These are phyloP conservation scores for Atrina japonica DNA, from an alignment of 2,888 invertebrate genomes.

Conservation along the genomic window DNA sequence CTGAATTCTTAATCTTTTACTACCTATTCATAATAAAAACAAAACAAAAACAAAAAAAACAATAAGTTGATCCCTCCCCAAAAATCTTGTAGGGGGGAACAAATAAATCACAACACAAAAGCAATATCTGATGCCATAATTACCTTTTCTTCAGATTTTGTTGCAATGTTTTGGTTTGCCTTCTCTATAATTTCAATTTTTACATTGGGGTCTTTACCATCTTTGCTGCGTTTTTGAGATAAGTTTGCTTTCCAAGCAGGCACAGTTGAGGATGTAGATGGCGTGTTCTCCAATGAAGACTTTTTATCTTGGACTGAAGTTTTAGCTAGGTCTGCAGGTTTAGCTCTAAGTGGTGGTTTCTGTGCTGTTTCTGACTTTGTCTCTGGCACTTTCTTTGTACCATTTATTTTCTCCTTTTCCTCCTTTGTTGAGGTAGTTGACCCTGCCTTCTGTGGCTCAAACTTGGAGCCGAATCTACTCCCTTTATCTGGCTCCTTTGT, in stretches of 20 bases:
- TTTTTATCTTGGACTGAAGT: conserved; percentile 23
- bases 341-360: conserved; percentile 21
- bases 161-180: conserved; percentile 34
- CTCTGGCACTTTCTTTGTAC: conserved; percentile 31
- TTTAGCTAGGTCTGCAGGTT: conserved; percentile 21
- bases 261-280: conserved; percentile 26
- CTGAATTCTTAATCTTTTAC: no score
- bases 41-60: no score
- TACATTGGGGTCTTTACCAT: conserved; percentile 45
- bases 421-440: conserved; percentile 16
- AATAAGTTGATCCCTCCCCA: no score
- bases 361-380: conserved; percentile 28
- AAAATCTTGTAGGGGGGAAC: no score
- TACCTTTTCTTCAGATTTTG: conserved; percentile 57
- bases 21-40: no score
- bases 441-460: conserved; percentile 10
- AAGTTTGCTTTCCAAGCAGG: conserved; percentile 66
- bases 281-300: conserved; percentile 12
- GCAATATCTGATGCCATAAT: not conserved
- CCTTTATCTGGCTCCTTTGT: conserved; percentile 17
- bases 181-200: conserved; percentile 76
- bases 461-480: conserved; percentile 5
- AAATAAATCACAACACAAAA: no score
- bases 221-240: conserved; percentile 42
- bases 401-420: conserved; percentile 29